Percentiles rank a stretch among this genome's conserved stretches.
These are phyloP conservation scores for Drosophila anomelani DNA, from an alignment of 2,888 invertebrate species.

Conservation along the genomic window DNA sequence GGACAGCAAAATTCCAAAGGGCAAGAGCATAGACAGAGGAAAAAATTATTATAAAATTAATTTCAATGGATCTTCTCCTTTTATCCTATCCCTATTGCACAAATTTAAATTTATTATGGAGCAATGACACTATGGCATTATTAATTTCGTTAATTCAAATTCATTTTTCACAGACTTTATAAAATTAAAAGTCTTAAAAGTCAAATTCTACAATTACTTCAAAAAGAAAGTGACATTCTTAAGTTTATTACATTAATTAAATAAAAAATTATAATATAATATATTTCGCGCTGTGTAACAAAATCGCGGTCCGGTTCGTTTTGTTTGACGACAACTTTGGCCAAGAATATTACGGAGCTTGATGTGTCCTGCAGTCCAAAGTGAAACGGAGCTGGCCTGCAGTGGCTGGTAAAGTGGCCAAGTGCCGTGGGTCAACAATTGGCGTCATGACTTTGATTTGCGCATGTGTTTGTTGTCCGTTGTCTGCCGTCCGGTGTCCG, in stretches of 20 bases:
- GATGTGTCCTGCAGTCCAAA: constrained; percentile 13
- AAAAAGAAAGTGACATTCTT: neutral
- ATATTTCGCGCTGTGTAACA: neutral
- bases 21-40: constrained; percentile 6
- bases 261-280: neutral
- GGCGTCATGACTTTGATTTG: constrained; percentile 70
- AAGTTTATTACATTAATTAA: neutral
- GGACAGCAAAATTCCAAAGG: constrained; percentile 30
- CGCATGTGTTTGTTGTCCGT: constrained; percentile 53
- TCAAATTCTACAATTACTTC: neutral
- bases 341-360: constrained; percentile 41
- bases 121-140: no score
- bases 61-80: no score
- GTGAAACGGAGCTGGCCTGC: constrained; percentile 28
- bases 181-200: no score
- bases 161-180: no score
- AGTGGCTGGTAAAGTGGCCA: constrained; percentile 60
- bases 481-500: neutral
- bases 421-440: constrained; percentile 72
- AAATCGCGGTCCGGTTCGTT: constrained; percentile 36
- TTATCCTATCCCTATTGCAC: neutral
- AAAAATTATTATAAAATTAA: neutral
- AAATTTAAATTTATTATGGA: neutral
- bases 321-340: constrained; percentile 52
- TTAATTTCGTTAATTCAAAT: no score